Conservation (phyloP, 1,140 invertebrate species). For the Pararge aegeria region DNA sequence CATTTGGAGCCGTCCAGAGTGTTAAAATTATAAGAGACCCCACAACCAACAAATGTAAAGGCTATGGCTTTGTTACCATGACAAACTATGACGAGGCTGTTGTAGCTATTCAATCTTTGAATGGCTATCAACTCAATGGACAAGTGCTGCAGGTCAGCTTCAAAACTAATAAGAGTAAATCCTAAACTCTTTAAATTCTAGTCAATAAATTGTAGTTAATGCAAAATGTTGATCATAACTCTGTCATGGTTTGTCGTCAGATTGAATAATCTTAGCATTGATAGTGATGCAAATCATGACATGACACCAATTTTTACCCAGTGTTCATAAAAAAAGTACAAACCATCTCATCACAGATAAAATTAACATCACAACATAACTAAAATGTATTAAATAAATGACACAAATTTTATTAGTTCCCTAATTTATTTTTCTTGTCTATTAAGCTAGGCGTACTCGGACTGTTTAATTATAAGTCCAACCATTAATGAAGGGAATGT, state of each 20-base stretch:
- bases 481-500: not conserved
- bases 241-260: constrained; percentile 69
- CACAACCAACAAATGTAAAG: constrained; percentile 95
- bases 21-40: constrained; percentile 95
- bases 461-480: not conserved
- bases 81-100: constrained; percentile 95
- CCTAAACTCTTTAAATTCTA: constrained; percentile 73
- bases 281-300: constrained; percentile 65
- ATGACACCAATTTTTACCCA: constrained; percentile 43
- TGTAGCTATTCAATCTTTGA: constrained; percentile 93
- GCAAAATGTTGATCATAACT: constrained; percentile 74
- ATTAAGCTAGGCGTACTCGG: not conserved
- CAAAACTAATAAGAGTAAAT: constrained; percentile 89
- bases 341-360: constrained; percentile 42
- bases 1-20: constrained; percentile 94
- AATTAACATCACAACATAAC: constrained; percentile 40
- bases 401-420: constrained; percentile 4
- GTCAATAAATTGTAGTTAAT: constrained; percentile 79
- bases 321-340: constrained; percentile 64
- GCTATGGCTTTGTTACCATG: constrained; percentile 96
- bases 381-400: constrained; percentile 11
- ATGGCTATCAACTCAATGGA: constrained; percentile 93
- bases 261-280: constrained; percentile 52
- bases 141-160: constrained; percentile 95
- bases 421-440: not conserved